Conservation (phyloP, 2,797 vertebrate genomes). For the Tangara arthus region DNA sequence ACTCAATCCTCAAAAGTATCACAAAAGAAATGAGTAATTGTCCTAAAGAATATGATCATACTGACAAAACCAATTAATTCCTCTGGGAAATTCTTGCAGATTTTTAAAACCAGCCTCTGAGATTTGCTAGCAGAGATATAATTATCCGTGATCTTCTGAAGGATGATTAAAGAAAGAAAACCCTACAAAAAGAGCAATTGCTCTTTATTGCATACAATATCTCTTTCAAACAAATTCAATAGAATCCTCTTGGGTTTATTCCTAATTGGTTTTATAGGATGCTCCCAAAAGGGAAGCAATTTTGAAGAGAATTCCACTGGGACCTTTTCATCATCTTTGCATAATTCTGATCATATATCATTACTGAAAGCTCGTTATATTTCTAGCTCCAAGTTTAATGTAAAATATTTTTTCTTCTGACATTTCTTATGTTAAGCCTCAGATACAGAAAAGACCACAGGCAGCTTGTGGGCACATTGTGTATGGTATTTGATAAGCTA, state of each 20-base stretch:
- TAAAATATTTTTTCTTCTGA: neutral
- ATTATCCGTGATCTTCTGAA: neutral
- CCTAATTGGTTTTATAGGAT: neutral
- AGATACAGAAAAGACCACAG: neutral
- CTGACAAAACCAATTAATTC: neutral
- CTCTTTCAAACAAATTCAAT: neutral
- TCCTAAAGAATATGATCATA: neutral
- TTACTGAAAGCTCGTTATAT: neutral
- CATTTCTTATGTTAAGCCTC: neutral
- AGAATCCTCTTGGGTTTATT: neutral
- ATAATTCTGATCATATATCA: neutral
- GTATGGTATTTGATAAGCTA: neutral
- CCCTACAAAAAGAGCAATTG: neutral
- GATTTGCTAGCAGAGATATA: neutral
- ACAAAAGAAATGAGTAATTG: neutral
- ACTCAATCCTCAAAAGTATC: neutral
- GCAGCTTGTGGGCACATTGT: neutral
- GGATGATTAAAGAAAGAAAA: neutral
- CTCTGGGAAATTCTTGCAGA: neutral
- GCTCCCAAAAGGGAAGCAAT: neutral
- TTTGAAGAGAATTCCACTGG: slow-evolving; percentile 7
- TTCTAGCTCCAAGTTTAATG: neutral
- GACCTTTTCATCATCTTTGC: neutral
- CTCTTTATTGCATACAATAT: neutral
- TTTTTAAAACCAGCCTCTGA: neutral